These are phyloP conservation scores for Neofelis nebulosa DNA, from an alignment of 2,113 vertebrate genomes.

Conservation along the genomic window DNA sequence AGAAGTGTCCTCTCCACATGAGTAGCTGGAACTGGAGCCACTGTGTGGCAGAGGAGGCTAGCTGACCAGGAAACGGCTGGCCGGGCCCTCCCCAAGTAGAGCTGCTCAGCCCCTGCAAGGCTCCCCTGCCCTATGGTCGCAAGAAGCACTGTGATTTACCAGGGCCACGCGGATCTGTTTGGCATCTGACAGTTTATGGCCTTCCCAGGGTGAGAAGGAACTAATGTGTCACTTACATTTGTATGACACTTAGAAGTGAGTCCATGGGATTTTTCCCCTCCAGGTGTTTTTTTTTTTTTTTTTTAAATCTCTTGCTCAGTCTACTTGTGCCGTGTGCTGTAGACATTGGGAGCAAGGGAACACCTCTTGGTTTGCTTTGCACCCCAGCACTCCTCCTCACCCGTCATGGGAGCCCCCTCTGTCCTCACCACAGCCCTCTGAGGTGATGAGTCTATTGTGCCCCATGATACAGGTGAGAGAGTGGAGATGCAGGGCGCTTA, in stretches of 20 bases:
- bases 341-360: neutral
- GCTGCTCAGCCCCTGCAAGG: rapidly evolving
- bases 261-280: neutral
- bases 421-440: neutral
- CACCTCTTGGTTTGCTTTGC: neutral
- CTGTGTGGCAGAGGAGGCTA: neutral
- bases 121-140: neutral
- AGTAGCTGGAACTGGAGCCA: neutral
- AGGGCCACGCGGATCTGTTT: slow-evolving; percentile 81
- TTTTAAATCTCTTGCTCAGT: neutral
- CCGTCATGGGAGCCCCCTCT: too few species aligned
- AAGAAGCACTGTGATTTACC: slow-evolving; percentile 80
- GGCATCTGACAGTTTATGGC: slow-evolving; percentile 50
- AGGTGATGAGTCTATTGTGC: neutral
- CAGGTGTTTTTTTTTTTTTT: neutral
- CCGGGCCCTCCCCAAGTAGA: neutral
- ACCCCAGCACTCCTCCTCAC: neutral
- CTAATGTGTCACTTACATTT: slow-evolving; percentile 52
- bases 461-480: neutral
- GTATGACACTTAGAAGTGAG: slow-evolving; percentile 11
- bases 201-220: slow-evolving; percentile 37
- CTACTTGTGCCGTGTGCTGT: neutral
- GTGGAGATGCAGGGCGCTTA: neutral
- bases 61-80: neutral
- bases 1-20: neutral